Conservation (phyloP, 2,113 vertebrate species). For the Oxyruncus cristatus region DNA sequence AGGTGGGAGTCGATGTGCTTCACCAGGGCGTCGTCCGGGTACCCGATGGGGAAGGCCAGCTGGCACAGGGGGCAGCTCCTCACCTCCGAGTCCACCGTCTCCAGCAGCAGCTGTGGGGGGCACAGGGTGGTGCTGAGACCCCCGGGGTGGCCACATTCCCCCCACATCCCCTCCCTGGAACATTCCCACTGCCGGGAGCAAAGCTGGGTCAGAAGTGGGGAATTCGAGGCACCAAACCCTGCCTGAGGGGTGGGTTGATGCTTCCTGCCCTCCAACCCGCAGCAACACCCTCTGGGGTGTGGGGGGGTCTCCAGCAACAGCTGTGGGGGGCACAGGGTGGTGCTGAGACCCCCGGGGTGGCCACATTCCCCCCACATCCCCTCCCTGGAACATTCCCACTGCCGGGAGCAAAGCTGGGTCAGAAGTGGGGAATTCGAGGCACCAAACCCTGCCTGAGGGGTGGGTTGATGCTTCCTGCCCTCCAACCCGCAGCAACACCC, state of each 20-base stretch:
- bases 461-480: no score
- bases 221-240: background rate
- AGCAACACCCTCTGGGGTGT: no score
- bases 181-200: background rate
- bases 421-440: background rate
- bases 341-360: background rate
- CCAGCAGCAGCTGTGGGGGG: conserved; percentile 90
- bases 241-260: no score
- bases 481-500: background rate
- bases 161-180: rapidly evolving
- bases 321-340: conserved; percentile 58
- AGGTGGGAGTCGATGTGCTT: conserved; percentile 98
- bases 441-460: background rate
- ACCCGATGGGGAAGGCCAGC: conserved; percentile 93
- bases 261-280: background rate
- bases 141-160: rapidly evolving
- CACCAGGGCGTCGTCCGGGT: conserved; percentile 95
- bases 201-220: background rate
- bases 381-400: background rate
- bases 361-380: rapidly evolving
- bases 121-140: background rate
- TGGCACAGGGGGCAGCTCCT: conserved; percentile 96
- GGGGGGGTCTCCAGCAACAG: conserved; percentile 99
- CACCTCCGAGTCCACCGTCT: conserved; percentile 94
- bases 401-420: background rate